Evolutionary conservation across 2,797 vertebrate species (phyloP).

Genomic region (Hyperoplus lanceolatus): DNA sequence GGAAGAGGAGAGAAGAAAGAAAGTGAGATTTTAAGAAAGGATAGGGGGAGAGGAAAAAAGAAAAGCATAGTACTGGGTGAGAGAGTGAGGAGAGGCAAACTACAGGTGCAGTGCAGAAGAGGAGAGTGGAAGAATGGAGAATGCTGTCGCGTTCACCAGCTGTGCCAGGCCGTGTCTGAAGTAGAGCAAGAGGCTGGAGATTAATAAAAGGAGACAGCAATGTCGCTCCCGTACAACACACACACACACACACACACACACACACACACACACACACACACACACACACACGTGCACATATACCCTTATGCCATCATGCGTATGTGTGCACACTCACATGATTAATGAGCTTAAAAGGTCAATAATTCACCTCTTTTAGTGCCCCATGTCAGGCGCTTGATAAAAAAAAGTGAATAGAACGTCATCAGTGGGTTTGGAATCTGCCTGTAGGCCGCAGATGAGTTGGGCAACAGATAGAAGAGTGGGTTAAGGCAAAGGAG

Average conservation of each 20-base stretch:
- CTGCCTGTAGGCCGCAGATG: slow-evolving; percentile 10
- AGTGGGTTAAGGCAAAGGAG: slow-evolving; percentile 63
- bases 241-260: not conserved
- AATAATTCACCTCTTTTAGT: slow-evolving; percentile 6
- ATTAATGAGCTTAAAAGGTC: not conserved
- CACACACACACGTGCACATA: not conserved
- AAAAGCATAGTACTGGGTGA: not conserved
- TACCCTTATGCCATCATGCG: not conserved
- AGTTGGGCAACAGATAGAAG: slow-evolving; percentile 69
- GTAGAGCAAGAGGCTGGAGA: slow-evolving; percentile 17
- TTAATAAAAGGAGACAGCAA: slow-evolving; percentile 31
- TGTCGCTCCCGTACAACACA: not conserved
- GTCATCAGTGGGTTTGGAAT: slow-evolving; percentile 6
- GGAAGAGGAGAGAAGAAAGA: not conserved
- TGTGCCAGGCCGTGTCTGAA: slow-evolving; percentile 39
- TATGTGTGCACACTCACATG: not conserved
- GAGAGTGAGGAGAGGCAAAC: not conserved
- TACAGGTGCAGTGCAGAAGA: slow-evolving; percentile 7
- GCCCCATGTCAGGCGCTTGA: not conserved
- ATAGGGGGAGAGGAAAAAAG: fast-evolving
- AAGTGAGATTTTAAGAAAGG: not conserved
- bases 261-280: not conserved
- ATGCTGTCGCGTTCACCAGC: slow-evolving; percentile 52
- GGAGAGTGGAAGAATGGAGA: not conserved
- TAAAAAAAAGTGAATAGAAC: not conserved